A percentile compares a stretch with the other conserved stretches of the same genome.
These are phyloP conservation scores for Melanotus villosus DNA, from an alignment of 2,888 invertebrate genomes.

Conservation along the genomic window DNA sequence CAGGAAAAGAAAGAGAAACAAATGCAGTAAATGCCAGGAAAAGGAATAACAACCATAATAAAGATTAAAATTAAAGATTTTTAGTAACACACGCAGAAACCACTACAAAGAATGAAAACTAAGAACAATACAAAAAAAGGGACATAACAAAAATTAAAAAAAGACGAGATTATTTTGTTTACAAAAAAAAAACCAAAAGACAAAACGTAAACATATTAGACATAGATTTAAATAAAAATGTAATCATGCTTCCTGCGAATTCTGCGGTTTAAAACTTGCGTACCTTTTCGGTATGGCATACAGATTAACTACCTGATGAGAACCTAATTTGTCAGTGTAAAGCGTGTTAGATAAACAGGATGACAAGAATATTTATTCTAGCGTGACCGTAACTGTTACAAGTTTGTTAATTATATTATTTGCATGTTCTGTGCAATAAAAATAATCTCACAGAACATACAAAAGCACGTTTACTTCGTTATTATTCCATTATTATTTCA, in stretches of 20 bases:
- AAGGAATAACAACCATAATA: too few species aligned
- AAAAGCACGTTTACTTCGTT: too few species aligned
- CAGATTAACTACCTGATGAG: background rate
- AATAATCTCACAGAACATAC: too few species aligned
- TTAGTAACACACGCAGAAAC: too few species aligned
- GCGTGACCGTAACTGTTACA: background rate
- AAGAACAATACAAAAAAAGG: too few species aligned
- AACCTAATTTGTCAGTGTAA: slow-evolving; percentile 1
- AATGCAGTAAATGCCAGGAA: too few species aligned
- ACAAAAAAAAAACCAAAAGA: background rate
- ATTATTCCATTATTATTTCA: too few species aligned
- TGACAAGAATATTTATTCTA: slow-evolving; percentile 2
- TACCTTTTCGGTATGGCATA: background rate
- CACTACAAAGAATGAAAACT: too few species aligned
- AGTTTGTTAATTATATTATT: slow-evolving; percentile 15
- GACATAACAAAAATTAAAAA: too few species aligned
- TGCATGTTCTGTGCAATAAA: slow-evolving; percentile 3
- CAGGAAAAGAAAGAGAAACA: too few species aligned
- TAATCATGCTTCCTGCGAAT: slow-evolving; percentile 2
- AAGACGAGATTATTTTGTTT: background rate
- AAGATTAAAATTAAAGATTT: too few species aligned
- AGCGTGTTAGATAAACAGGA: background rate
- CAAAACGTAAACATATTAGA: background rate
- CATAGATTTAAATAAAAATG: slow-evolving; percentile 9
- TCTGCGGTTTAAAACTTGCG: slow-evolving; percentile 2